Percentiles rank a stretch among this genome's conserved stretches.
Evolutionary conservation across 2,113 vertebrate genomes (phyloP).

Genomic region (Ibidorhyncha struthersii): DNA sequence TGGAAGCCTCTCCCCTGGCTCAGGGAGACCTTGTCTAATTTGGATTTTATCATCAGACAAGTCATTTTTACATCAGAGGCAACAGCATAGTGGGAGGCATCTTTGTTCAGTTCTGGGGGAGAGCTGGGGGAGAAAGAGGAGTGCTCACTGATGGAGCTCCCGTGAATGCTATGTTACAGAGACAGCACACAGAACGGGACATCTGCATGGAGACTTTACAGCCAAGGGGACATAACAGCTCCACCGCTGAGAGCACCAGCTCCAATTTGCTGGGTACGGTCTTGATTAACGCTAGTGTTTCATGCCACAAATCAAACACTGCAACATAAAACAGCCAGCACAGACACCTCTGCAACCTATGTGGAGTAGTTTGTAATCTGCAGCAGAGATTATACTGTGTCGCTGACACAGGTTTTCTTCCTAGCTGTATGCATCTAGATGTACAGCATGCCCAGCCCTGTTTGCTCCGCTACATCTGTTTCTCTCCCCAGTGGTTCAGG

Average conservation of each 20-base stretch:
- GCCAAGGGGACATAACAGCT: neutral
- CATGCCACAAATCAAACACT: conserved; percentile 31
- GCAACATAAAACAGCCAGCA: conserved; percentile 26
- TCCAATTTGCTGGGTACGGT: conserved; percentile 53
- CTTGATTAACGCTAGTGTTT: conserved; percentile 46
- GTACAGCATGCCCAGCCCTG: neutral
- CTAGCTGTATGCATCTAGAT: neutral
- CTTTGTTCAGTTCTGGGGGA: neutral
- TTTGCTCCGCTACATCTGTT: neutral
- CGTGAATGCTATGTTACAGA: neutral
- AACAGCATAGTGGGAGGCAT: neutral
- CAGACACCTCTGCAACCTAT: neutral
- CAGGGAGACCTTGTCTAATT: neutral
- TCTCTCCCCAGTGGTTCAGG: neutral
- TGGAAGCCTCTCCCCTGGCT: neutral
- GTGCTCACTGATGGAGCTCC: neutral
- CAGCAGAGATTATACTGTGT: neutral
- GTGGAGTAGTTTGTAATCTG: conserved; percentile 33
- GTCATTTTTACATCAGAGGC: neutral
- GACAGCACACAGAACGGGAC: conserved; percentile 15
- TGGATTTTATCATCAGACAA: neutral
- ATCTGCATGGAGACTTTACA: neutral
- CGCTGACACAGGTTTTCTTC: neutral
- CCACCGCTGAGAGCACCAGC: conserved; percentile 16
- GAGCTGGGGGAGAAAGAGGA: neutral